phyloP scores from a whole-genome alignment of 2,797 vertebrate genomes.

The Epinephelus malabaricus region DNA sequence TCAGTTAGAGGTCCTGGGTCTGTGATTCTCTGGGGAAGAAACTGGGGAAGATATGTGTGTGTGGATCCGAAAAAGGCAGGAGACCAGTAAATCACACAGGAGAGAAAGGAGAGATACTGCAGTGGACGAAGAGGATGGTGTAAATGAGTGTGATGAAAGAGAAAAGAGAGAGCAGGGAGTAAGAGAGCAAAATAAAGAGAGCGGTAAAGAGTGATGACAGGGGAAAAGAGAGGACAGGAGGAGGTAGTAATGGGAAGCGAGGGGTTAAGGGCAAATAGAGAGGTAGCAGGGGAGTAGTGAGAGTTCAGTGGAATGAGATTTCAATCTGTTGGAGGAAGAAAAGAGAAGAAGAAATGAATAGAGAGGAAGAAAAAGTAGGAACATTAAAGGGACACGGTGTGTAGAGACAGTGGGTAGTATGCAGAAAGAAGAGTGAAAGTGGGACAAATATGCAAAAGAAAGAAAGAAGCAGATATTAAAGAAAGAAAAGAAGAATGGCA shows the following conservation, averaged over 20 bases:
- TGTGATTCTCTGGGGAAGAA: slow-evolving; percentile 54
- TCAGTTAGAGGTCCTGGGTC: slow-evolving; percentile 72
- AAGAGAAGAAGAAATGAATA: slow-evolving; percentile 19
- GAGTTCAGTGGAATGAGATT: slow-evolving; percentile 81
- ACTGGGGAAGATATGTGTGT: slow-evolving; percentile 46
- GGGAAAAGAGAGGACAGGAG: slow-evolving; percentile 37
- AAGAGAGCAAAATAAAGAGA: slow-evolving; percentile 34
- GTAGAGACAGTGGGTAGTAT: neutral
- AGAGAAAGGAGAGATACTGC: slow-evolving; percentile 50
- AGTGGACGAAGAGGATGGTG: slow-evolving; percentile 34
- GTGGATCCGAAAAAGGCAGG: slow-evolving; percentile 55
- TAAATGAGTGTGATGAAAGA: slow-evolving; percentile 67
- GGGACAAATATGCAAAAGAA: neutral
- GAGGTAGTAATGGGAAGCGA: slow-evolving; percentile 43
- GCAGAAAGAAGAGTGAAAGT: neutral
- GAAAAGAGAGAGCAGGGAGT: slow-evolving; percentile 47
- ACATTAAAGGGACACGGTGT: neutral
- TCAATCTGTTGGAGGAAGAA: slow-evolving; percentile 73
- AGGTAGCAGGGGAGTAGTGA: slow-evolving; percentile 57
- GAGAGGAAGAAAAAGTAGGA: slow-evolving; percentile 7
- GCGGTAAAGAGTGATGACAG: slow-evolving; percentile 53
- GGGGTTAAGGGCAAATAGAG: slow-evolving; percentile 36
- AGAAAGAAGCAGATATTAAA: neutral
- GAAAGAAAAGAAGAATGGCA: neutral
- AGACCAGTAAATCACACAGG: slow-evolving; percentile 74